A percentile compares a stretch with the other conserved stretches of the same genome.
Conservation (phyloP, 1,140 invertebrate species). For the Caenorhabditis inopinata region DNA sequence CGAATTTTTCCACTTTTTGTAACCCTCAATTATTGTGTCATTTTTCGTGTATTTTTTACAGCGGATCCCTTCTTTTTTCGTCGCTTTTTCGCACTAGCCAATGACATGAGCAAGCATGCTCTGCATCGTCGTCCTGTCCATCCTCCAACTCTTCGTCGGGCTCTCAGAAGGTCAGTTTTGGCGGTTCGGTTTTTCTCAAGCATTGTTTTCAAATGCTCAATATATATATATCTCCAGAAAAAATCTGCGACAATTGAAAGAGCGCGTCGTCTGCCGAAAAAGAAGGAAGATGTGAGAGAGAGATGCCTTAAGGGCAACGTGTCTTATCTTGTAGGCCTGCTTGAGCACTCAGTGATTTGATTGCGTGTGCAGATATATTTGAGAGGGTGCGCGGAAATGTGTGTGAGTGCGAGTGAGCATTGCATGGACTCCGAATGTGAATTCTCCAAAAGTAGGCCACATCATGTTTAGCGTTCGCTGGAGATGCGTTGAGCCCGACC, state of each 20-base stretch:
- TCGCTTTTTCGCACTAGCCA: background rate
- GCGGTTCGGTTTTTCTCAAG: no score
- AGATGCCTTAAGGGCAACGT: background rate
- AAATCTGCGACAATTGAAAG: background rate
- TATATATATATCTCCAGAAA: background rate
- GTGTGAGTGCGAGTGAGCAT: background rate
- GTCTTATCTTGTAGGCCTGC: background rate
- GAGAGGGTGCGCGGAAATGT: background rate
- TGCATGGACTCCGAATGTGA: no score
- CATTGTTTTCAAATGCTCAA: background rate
- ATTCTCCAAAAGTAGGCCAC: no score
- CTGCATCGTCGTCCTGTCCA: background rate
- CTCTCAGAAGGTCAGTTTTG: background rate
- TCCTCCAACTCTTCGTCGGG: background rate
- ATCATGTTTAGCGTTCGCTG: no score
- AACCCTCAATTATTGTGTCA: no score
- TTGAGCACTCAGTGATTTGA: slow-evolving; percentile 10
- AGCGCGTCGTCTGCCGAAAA: background rate
- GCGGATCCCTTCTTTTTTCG: background rate
- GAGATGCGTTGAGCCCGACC: no score
- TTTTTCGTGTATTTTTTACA: no score
- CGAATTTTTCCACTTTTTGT: no score
- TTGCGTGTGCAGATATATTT: slow-evolving; percentile 24
- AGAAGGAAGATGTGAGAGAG: background rate
- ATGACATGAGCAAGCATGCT: slow-evolving; percentile 9